phyloP scores from a whole-genome alignment of 2,797 vertebrate genomes.

The Sciurus carolinensis region DNA sequence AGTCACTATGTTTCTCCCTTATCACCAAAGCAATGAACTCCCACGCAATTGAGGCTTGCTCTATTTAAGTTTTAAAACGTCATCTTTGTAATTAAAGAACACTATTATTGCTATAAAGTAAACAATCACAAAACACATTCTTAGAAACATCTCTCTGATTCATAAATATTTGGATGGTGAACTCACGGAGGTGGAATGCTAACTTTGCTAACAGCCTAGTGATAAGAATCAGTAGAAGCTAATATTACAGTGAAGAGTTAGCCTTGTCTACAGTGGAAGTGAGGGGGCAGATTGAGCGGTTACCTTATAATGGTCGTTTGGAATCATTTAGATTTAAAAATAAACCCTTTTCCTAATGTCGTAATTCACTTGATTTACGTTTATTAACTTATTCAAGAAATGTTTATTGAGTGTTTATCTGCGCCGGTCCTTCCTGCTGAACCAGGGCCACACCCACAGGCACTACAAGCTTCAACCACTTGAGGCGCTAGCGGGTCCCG shows the following conservation, averaged over 20 bases:
- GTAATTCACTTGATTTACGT: not conserved
- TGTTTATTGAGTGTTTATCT: not conserved
- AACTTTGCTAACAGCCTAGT: not conserved
- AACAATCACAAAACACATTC: conserved; percentile 82
- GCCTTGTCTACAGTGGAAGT: not conserved
- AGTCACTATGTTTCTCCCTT: conserved; percentile 79
- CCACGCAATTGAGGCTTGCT: conserved; percentile 77
- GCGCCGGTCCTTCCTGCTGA: not conserved
- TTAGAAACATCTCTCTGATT: conserved; percentile 85
- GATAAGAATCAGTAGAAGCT: conserved; percentile 44
- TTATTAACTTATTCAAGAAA: not conserved
- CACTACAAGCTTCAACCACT: not conserved
- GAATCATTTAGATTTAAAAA: not conserved
- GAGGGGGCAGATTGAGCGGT: not conserved
- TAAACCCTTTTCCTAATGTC: not conserved
- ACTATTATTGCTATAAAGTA: conserved; percentile 74
- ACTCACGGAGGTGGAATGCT: conserved; percentile 73
- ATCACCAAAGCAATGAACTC: conserved; percentile 80
- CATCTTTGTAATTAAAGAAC: conserved; percentile 79
- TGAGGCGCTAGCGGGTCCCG: not conserved
- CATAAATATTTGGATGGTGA: conserved; percentile 78
- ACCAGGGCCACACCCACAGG: not conserved
- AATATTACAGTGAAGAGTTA: not conserved
- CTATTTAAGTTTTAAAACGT: conserved; percentile 81
- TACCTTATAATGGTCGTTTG: not conserved